Base-by-base conservation (phyloP, 2,888 invertebrate genomes). In the Drosophila tripunctata region DNA sequence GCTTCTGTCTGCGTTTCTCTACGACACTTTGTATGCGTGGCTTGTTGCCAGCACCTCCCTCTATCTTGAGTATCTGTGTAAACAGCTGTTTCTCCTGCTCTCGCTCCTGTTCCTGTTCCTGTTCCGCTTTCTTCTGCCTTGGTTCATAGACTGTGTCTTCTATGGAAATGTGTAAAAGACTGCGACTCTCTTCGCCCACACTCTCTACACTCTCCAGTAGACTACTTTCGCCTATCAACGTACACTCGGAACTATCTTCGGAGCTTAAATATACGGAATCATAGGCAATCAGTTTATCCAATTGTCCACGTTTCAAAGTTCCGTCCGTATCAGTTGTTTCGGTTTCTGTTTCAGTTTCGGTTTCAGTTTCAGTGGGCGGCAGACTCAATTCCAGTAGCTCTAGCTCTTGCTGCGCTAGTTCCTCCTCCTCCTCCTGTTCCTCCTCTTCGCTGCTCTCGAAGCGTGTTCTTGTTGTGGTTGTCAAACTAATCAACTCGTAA, bases 1-100 rank as follows among this genome's bases (percentile, higher is more conserved):
- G 82, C 8, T 89, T 89, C 4, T 89, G 75, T 50, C 91, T 91
- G 5, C 90, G 88, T 38, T 90, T 90, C 58, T 91, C 93, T 1
- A 90, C 92, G 0, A 89, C 92, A 24, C 93, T 92, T 48, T 93
- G 92, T 24, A 93, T 93, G 75, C 93, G 93, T 38, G 93, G 93
- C 84, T 93, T 90, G 90, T 92, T 88, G 15, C 93, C 93, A 63
- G 91, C 77, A 58, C 74, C 84, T 24, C 7, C 71, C 87, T 88
- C 89, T 1, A 89, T 72, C 54, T 85, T 89, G 1, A 90, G 55
- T 5, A 89, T 77, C 58, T 89, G 89, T 0, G 87, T 88, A 3
- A 89, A 89, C n/a, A 87, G 50, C 7, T 84, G 74, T 15, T 72
- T n/a, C 44, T 80, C 82, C 21, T 38, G 38, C 4, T 51, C 51